phyloP scores from a whole-genome alignment of 2,797 vertebrate species.

The Tokudaia muenninki region DNA sequence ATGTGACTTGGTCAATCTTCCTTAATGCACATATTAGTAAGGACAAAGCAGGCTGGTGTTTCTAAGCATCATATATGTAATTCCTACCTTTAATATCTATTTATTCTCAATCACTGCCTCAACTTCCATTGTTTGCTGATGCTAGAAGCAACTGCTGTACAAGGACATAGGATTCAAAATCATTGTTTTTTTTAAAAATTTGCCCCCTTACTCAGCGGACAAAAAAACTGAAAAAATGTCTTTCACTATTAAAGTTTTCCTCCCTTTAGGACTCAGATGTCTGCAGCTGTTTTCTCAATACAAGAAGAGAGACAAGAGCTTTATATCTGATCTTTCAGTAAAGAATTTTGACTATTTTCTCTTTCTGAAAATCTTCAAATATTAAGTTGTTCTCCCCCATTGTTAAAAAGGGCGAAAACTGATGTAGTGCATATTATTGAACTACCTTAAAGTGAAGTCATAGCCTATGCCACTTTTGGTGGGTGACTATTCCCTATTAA shows the following conservation, averaged over 20 bases:
- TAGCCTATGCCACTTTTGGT: not conserved
- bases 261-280: not conserved
- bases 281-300: not conserved
- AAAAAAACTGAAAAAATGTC: not conserved
- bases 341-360: not conserved
- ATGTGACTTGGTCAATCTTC: not conserved
- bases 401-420: constrained; percentile 46
- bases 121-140: not conserved
- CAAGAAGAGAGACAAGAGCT: not conserved
- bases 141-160: not conserved
- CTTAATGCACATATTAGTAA: not conserved
- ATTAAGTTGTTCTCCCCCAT: not conserved
- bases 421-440: not conserved
- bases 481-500: not conserved
- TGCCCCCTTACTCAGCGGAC: not conserved
- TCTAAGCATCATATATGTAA: too few relatives aligned
- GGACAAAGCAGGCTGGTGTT: too few relatives aligned
- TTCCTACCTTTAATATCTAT: not conserved
- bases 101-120: not conserved
- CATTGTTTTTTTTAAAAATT: not conserved
- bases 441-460: not conserved
- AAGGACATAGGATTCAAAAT: not conserved
- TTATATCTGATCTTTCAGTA: constrained; percentile 4
- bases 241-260: not conserved
- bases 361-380: not conserved